Evolutionary conservation across 1,140 invertebrate species (phyloP).

Genomic region (Stegodyphus mimosarum): DNA sequence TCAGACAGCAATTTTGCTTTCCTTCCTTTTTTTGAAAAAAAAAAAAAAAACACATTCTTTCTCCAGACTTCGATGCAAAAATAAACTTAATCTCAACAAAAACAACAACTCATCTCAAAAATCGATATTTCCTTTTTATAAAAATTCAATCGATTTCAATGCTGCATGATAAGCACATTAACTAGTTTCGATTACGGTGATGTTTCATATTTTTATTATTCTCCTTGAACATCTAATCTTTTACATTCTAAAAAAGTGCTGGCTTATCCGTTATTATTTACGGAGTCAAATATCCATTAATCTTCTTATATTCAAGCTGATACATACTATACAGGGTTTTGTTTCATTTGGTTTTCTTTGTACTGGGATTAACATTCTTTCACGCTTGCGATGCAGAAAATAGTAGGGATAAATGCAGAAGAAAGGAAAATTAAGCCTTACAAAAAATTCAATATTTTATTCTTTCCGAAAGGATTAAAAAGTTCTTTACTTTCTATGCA

Average conservation of each 20-base stretch:
- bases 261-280: conserved; percentile 42
- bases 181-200: conserved; percentile 50
- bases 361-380: conserved; percentile 46
- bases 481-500: no score
- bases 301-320: conserved; percentile 28
- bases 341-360: conserved; percentile 1
- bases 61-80: background rate
- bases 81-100: background rate
- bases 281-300: conserved; percentile 51
- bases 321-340: background rate
- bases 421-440: background rate
- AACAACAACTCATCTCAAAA: background rate
- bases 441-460: no score
- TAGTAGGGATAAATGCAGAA: conserved; percentile 28
- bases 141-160: background rate
- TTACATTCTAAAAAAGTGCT: conserved; percentile 44
- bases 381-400: conserved; percentile 1
- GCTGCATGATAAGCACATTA: conserved; percentile 10
- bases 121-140: conserved; percentile 2
- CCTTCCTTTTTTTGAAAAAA: background rate
- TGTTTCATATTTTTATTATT: conserved; percentile 8
- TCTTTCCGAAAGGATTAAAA: no score
- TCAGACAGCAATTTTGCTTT: background rate
- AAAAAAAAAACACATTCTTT: no score
- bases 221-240: conserved; percentile 26